Conservation (phyloP, 30 jellyfish, hydroid and myxozoan species). For the Turritopsis rubra region DNA sequence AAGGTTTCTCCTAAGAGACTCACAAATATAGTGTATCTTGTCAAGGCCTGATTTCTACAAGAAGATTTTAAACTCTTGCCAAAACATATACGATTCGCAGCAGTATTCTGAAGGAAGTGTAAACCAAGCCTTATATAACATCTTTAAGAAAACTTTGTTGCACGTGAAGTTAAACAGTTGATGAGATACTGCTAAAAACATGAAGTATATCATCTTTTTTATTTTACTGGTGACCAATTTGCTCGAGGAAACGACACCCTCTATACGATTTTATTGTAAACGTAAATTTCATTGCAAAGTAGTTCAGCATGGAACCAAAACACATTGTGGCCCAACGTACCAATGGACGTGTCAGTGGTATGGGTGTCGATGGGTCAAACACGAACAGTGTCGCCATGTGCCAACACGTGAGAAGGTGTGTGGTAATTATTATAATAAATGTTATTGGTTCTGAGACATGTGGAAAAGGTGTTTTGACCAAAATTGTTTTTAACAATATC, state of each 20-base stretch:
- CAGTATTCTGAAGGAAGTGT: not conserved
- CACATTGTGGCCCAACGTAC: slow-evolving; percentile 6
- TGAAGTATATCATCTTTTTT: not conserved
- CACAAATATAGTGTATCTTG: not conserved
- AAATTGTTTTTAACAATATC: no score
- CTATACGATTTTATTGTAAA: not conserved
- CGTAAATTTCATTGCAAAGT: not conserved
- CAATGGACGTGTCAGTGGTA: slow-evolving; percentile 11
- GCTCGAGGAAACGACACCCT: not conserved
- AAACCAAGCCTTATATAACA: not conserved
- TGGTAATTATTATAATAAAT: not conserved
- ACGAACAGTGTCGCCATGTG: not conserved
- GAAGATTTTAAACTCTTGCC: not conserved
- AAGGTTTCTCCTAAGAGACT: not conserved
- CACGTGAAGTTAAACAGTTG: not conserved
- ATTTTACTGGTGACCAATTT: not conserved
- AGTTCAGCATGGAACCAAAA: not conserved
- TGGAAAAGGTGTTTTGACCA: no score
- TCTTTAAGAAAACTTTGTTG: not conserved
- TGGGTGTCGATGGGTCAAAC: not conserved
- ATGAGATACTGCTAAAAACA: not conserved
- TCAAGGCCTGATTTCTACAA: not conserved
- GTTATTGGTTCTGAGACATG: slow-evolving; percentile 4
- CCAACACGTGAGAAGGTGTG: not conserved
- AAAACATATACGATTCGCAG: not conserved